Evolutionary conservation across 92 coral and sea anemone genomes (phyloP).

Genomic region (Zoanthus sansibaricus): DNA sequence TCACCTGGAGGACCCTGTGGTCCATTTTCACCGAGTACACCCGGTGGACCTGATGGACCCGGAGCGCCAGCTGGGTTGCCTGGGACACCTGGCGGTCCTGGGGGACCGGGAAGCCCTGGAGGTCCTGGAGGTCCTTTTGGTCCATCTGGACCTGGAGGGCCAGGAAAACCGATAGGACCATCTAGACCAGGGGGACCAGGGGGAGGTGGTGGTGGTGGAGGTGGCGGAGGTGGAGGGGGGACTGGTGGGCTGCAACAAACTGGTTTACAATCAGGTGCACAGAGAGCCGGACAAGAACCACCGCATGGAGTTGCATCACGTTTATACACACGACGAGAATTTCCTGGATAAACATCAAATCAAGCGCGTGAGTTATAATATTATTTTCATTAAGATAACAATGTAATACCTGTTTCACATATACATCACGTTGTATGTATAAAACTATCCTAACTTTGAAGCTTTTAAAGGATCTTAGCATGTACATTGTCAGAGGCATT

Average conservation of each 20-base stretch:
- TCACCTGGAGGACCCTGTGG: conserved; percentile 79
- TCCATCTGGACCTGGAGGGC: conserved; percentile 83
- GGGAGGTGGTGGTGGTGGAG: conserved; percentile 55
- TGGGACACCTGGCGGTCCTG: conserved; percentile 53
- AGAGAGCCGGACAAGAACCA: conserved; percentile 51
- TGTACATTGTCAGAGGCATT: too few species aligned
- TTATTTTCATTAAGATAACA: too few species aligned
- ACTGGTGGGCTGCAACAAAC: conserved; percentile 30
- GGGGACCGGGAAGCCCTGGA: conserved; percentile 82
- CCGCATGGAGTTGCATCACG: conserved; percentile 80
- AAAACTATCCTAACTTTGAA: too few species aligned
- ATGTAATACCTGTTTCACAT: neutral
- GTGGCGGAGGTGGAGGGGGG: conserved; percentile 33
- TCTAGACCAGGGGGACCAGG: conserved; percentile 84
- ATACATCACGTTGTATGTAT: neutral
- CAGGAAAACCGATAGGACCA: conserved; percentile 81
- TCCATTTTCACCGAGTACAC: conserved; percentile 58
- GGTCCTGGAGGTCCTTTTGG: conserved; percentile 80
- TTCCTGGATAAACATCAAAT: neutral
- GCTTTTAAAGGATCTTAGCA: too few species aligned
- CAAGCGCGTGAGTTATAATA: neutral
- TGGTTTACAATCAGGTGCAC: conserved; percentile 69
- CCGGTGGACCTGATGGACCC: conserved; percentile 71
- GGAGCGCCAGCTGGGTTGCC: conserved; percentile 49
- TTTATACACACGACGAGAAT: conserved; percentile 26